A percentile compares a stretch with the other conserved stretches of the same genome.
phyloP scores from a whole-genome alignment of 2,797 vertebrate species.

The Cuniculus paca region DNA sequence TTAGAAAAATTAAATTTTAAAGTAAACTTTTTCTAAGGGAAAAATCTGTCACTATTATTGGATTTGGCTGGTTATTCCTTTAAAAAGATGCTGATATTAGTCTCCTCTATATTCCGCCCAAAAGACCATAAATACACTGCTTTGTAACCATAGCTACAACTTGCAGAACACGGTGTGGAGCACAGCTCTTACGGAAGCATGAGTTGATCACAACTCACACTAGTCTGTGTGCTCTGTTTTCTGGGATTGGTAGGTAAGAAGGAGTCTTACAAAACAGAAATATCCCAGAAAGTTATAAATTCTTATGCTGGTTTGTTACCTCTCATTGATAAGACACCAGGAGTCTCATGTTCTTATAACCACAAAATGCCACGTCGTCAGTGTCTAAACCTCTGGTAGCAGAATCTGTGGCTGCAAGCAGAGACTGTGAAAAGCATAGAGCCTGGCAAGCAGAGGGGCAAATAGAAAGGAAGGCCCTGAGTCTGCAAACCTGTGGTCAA shows the following conservation, averaged over 20 bases:
- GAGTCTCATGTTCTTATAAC: slow-evolving; percentile 32
- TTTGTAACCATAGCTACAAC: slow-evolving; percentile 57
- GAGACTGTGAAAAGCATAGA: background rate
- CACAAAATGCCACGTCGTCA: background rate
- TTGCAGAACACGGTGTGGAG: background rate
- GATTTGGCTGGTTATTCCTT: slow-evolving; percentile 49
- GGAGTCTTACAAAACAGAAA: slow-evolving; percentile 26
- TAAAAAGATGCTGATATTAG: slow-evolving; percentile 18
- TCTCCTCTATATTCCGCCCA: background rate
- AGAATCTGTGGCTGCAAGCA: background rate
- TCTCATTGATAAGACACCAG: slow-evolving; percentile 48
- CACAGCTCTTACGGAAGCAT: slow-evolving; percentile 34
- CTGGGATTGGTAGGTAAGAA: background rate
- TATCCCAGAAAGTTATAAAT: slow-evolving; percentile 15
- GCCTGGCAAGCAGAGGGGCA: background rate
- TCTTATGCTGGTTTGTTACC: slow-evolving; percentile 6
- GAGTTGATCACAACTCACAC: background rate
- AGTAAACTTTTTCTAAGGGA: slow-evolving; percentile 35
- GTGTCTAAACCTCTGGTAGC: background rate
- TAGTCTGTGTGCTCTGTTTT: background rate
- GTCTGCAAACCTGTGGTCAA: background rate
- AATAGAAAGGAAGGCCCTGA: background rate
- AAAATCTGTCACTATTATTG: slow-evolving; percentile 48
- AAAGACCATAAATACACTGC: background rate
- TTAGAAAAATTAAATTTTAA: slow-evolving; percentile 12